A percentile compares a stretch with the other conserved stretches of the same genome.
phyloP scores from a whole-genome alignment of 2,888 invertebrate species.

The Parnassius apollo region DNA sequence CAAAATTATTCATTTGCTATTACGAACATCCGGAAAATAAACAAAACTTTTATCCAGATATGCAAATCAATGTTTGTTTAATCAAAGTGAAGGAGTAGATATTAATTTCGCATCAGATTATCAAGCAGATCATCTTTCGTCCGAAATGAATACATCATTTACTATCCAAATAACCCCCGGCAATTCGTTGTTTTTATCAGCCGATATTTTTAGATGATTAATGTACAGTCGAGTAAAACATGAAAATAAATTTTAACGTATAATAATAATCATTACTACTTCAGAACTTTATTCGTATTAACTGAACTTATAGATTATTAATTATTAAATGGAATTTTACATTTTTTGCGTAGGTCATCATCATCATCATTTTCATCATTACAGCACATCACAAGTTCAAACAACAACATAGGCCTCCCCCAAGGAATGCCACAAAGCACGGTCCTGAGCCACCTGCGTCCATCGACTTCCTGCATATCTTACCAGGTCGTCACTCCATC shows the following conservation, averaged over 20 bases:
- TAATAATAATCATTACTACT: background rate
- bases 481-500: too few species aligned
- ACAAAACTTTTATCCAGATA: conserved; percentile 59
- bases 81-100: conserved; percentile 59
- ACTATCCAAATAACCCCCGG: conserved; percentile 73
- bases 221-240: background rate
- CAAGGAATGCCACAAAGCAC: too few species aligned
- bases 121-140: conserved; percentile 59
- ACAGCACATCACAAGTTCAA: too few species aligned
- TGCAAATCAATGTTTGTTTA: conserved; percentile 77
- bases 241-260: background rate
- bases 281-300: background rate
- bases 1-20: conserved; percentile 40
- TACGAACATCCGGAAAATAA: conserved; percentile 42
- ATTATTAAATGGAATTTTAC: too few species aligned
- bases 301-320: too few species aligned
- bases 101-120: conserved; percentile 67
- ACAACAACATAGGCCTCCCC: too few species aligned
- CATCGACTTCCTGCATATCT: too few species aligned
- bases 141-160: conserved; percentile 68
- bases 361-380: too few species aligned
- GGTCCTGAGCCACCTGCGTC: too few species aligned
- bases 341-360: too few species aligned
- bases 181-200: conserved; percentile 23
- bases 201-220: too few species aligned